Evolutionary conservation across 2,113 vertebrate genomes (phyloP).

Genomic region (Aptenodytes forsteri): DNA sequence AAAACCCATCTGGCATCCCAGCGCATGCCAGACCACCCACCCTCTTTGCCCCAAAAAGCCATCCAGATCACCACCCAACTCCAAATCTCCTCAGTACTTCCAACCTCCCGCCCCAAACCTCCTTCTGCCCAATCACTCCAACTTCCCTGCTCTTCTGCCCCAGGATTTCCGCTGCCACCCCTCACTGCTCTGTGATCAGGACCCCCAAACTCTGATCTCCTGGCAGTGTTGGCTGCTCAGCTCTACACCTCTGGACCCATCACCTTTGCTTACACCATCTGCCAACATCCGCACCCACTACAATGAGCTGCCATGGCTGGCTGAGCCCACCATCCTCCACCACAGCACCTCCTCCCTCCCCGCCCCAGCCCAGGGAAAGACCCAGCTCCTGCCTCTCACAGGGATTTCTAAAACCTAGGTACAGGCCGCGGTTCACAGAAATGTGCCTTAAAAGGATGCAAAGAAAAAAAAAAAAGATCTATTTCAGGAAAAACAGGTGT

Average conservation of each 20-base stretch:
- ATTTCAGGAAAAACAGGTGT: background rate
- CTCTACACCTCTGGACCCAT: background rate
- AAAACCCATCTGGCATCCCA: background rate
- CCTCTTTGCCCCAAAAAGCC: background rate
- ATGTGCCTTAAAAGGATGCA: background rate
- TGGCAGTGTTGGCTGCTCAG: background rate
- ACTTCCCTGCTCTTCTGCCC: background rate
- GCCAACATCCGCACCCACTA: background rate
- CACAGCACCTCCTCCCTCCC: background rate
- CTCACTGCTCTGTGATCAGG: accelerated
- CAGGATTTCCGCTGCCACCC: background rate
- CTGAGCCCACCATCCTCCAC: background rate
- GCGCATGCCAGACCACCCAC: background rate
- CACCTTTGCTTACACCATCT: background rate
- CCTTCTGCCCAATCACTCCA: background rate
- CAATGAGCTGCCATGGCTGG: background rate
- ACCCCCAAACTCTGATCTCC: background rate
- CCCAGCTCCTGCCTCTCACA: background rate
- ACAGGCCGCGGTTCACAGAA: background rate
- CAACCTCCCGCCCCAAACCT: background rate
- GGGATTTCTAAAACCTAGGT: background rate
- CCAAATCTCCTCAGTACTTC: accelerated
- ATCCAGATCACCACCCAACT: background rate
- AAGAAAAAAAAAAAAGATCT: background rate
- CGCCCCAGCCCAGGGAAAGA: background rate